Evolutionary conservation across 2,113 vertebrate species (phyloP).

Genomic region (Otocyon megalotis): DNA sequence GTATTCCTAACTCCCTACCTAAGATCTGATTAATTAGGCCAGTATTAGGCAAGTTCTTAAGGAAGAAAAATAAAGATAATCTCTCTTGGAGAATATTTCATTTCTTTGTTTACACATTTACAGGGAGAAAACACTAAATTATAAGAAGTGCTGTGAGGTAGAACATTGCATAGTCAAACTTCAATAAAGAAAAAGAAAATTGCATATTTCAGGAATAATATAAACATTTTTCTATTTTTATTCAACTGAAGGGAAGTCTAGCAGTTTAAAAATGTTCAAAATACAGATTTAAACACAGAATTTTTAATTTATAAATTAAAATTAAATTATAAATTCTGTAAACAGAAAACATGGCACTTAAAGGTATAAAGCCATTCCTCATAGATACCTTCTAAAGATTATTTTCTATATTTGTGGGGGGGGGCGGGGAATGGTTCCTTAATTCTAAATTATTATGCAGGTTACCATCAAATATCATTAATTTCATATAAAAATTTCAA

Average conservation of each 20-base stretch:
- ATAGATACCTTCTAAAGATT: not conserved
- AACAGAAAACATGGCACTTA: not conserved
- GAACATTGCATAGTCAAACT: not conserved
- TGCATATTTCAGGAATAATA: not conserved
- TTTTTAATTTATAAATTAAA: not conserved
- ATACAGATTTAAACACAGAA: not conserved
- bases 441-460: not conserved
- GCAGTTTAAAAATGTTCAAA: not conserved
- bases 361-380: not conserved
- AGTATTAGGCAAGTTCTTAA: slow-evolving; percentile 64
- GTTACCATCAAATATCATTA: not conserved
- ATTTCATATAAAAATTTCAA: not conserved
- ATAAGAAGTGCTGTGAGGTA: not conserved
- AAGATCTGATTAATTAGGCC: slow-evolving; percentile 88
- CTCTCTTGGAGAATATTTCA: not conserved
- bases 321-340: not conserved
- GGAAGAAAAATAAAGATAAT: slow-evolving; percentile 56
- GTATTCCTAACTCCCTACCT: slow-evolving; percentile 85
- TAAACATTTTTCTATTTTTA: not conserved
- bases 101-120: not conserved
- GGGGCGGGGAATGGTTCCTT: not conserved
- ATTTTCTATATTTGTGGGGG: not conserved
- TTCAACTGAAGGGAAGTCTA: not conserved
- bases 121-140: not conserved
- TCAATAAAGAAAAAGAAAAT: not conserved